phyloP scores from a whole-genome alignment of 2,888 invertebrate species.

The Chrysolina haemoptera region DNA sequence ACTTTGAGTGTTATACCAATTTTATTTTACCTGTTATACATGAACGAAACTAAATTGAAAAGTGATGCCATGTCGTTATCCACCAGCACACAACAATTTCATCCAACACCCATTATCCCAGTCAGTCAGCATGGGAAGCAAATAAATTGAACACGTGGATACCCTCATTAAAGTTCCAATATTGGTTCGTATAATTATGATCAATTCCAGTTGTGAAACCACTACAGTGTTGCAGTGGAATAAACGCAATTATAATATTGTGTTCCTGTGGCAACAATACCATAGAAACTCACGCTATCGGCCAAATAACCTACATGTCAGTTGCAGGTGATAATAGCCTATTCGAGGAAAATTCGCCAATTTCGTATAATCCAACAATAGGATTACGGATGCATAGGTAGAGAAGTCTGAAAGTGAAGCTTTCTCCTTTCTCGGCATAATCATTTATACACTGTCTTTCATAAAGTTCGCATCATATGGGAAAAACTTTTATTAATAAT shows the following conservation, averaged over 20 bases:
- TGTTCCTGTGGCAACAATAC: constrained; percentile 22
- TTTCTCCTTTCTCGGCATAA: too few species aligned
- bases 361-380: neutral
- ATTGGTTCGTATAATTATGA: constrained; percentile 9
- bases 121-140: neutral
- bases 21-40: too few species aligned
- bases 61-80: neutral
- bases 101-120: neutral
- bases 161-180: constrained; percentile 13
- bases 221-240: neutral
- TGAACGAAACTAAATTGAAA: neutral
- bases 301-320: neutral
- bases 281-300: neutral
- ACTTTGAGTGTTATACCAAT: too few species aligned
- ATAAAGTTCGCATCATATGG: too few species aligned
- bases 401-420: too few species aligned
- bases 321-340: constrained; percentile 2
- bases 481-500: too few species aligned
- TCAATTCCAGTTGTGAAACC: constrained; percentile 14
- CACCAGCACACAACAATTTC: neutral
- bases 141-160: constrained; percentile 6
- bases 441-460: too few species aligned
- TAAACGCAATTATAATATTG: constrained; percentile 19
- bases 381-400: neutral
- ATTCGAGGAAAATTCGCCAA: neutral